Percentiles rank a stretch among this genome's conserved stretches.
Evolutionary conservation across 2,888 invertebrate genomes (phyloP).

Genomic region (Patella depressa): DNA sequence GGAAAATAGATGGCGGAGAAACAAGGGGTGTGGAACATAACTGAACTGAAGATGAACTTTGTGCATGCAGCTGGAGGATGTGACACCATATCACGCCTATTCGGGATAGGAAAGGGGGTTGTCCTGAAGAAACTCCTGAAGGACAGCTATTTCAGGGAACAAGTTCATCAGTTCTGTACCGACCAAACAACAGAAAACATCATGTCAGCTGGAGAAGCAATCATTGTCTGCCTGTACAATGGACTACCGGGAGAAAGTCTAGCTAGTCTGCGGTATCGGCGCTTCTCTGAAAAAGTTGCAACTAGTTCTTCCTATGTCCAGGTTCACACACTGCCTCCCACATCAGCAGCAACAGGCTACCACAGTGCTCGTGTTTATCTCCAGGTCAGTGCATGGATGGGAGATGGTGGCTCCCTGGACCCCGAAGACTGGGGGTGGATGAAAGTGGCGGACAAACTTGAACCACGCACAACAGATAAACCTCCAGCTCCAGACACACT

Average conservation of each 20-base stretch:
- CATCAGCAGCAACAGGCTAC: constrained; percentile 38
- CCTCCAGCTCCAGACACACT: background rate
- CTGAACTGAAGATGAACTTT: background rate
- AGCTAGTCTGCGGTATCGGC: background rate
- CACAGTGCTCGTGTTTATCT: constrained; percentile 36
- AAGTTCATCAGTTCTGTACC: background rate
- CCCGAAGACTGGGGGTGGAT: constrained; percentile 41
- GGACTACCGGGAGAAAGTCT: background rate
- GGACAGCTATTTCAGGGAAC: background rate
- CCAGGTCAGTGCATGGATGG: constrained; percentile 38
- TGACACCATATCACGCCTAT: background rate
- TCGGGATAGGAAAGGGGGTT: background rate
- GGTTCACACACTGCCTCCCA: constrained; percentile 34
- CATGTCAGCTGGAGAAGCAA: background rate
- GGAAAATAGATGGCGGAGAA: background rate
- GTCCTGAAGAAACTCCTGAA: background rate
- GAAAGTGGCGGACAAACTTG: background rate
- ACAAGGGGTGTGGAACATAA: background rate
- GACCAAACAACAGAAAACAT: background rate
- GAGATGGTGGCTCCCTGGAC: constrained; percentile 16
- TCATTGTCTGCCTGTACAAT: background rate
- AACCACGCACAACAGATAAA: background rate
- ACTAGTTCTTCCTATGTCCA: constrained; percentile 25
- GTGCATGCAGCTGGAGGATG: background rate
- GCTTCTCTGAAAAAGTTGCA: constrained; percentile 26